Percentiles rank a stretch among this genome's conserved stretches.
phyloP scores from a whole-genome alignment of 2,797 vertebrate genomes.

The Balearica regulorum region DNA sequence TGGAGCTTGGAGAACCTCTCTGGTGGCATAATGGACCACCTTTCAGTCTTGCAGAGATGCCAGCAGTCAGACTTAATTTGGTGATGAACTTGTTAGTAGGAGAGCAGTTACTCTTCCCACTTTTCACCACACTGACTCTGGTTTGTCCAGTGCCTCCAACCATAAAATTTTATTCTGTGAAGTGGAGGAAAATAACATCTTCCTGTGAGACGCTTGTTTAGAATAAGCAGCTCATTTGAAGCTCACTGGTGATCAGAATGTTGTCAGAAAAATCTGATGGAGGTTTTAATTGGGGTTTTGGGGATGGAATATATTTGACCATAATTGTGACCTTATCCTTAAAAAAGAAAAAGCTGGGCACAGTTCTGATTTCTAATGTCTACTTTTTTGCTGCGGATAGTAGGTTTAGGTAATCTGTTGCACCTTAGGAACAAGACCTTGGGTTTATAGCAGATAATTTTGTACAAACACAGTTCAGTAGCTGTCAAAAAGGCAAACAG shows the following conservation, averaged over 20 bases:
- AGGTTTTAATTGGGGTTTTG: neutral
- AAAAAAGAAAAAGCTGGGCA: neutral
- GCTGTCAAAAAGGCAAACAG: neutral
- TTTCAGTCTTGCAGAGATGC: neutral
- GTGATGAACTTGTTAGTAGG: neutral
- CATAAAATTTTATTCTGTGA: neutral
- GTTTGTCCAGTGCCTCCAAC: neutral
- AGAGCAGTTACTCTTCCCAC: neutral
- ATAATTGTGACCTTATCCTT: neutral
- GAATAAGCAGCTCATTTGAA: neutral
- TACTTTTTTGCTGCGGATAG: neutral
- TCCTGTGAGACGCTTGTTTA: neutral
- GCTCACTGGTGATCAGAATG: neutral
- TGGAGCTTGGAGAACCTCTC: neutral
- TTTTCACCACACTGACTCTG: neutral
- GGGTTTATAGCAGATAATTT: neutral
- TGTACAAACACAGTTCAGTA: neutral
- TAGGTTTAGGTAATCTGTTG: neutral
- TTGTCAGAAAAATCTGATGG: neutral
- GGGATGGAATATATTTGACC: neutral
- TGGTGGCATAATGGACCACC: neutral
- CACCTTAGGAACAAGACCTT: neutral
- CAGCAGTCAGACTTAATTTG: neutral
- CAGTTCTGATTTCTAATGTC: neutral
- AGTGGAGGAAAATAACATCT: neutral